A percentile compares a stretch with the other conserved stretches of the same genome.
Evolutionary conservation across 1,140 invertebrate species (phyloP).

Genomic region (Bombus superbus): DNA sequence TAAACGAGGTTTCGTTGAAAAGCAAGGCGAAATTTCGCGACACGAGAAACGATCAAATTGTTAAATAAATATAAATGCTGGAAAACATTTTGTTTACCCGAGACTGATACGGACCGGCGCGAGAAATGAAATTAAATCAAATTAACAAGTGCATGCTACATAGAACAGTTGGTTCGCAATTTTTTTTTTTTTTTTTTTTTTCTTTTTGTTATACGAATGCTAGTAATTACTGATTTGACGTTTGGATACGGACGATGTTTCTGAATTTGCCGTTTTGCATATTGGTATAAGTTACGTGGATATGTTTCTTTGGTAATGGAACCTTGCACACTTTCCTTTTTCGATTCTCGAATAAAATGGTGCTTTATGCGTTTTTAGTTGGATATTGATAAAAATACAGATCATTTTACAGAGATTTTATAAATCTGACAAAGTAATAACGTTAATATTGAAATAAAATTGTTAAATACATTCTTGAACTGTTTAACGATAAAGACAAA

Average conservation of each 20-base stretch:
- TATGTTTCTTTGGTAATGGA: neutral
- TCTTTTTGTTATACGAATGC: neutral
- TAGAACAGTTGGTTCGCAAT: neutral
- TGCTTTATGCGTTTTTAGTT: no score
- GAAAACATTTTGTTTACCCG: neutral
- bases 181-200: neutral
- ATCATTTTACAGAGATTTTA: no score
- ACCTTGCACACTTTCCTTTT: neutral
- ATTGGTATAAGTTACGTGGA: no score
- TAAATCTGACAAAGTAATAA: no score
- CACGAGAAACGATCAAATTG: neutral
- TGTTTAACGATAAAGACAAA: no score
- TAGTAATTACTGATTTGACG: neutral
- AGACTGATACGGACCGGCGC: neutral
- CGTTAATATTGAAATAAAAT: no score
- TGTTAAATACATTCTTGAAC: no score
- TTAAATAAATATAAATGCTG: neutral
- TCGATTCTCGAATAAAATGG: neutral
- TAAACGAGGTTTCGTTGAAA: conserved; percentile 50
- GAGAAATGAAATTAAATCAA: neutral
- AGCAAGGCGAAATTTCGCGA: conserved; percentile 11
- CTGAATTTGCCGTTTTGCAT: neutral
- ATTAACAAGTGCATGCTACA: neutral
- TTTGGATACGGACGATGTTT: neutral
- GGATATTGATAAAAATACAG: no score